Evolutionary conservation across 1,140 invertebrate genomes (phyloP), one percentile per base, ranked within the genome.

Genomic region (Scaptomyza pallida): DNA sequence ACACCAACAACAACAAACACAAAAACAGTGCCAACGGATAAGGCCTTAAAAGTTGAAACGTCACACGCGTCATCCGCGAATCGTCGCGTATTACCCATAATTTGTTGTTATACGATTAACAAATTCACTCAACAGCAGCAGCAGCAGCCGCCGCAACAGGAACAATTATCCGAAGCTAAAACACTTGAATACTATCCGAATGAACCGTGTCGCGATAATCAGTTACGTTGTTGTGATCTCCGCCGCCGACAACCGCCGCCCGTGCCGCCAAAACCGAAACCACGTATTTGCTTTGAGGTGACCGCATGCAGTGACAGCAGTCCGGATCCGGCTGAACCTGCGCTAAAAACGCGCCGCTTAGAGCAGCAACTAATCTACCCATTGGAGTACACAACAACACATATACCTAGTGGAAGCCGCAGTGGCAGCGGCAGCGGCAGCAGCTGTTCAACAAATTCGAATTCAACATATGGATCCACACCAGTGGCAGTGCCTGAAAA

Each of bases 91-190:
- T 90, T 89, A 71, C 73, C 81, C 68, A 73, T 74, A 71, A 83
- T 83, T 90, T 83, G 85, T 83, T 89, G 80, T 90, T 88, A 78
- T 83, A 56, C 78, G 74, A 83, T 83, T 88, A 76, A 80, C 74
- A 79, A 89, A 72, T 50, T 59, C 60, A 74, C 60, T 45, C 41
- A 68, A n/a, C 72, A 33, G 6, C 68, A 52, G 13, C 57, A 30
- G 13, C 40, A 48, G 5, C 19, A 30, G 16, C 63, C 50, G 5
- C 52, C 57, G 40, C 17, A 37, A 13, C 64, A 56, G 4, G 45
- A 71, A 30, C 26, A 51, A 44, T 51, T 35, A 45, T 43, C 37
- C 33, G 41, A 45, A 26, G 2, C 57, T 62, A 6, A 30, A 13
- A 17, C 57, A 75, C 15, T 54, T 61, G 2, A 51, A 48, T 59